Evolutionary conservation across 2,888 invertebrate genomes (phyloP).

Genomic region (Mythimna ferrago): DNA sequence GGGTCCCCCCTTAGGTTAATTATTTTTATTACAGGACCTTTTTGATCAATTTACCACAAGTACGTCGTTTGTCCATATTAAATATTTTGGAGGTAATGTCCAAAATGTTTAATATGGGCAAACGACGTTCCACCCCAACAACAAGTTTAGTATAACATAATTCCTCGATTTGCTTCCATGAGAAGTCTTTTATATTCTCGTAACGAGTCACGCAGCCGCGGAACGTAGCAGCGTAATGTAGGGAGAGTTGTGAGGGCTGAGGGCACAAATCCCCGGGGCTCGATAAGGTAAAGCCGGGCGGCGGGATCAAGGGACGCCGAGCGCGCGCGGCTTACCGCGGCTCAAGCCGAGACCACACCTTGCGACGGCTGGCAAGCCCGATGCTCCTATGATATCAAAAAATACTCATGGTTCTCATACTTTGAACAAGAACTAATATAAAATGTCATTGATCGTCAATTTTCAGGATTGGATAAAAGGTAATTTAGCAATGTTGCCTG

Average conservation of each 20-base stretch:
- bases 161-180: conserved; percentile 75
- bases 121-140: conserved; percentile 1
- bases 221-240: conserved; percentile 60
- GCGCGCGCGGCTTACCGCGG: conserved; percentile 75
- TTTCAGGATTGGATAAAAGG: not conserved
- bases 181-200: conserved; percentile 81
- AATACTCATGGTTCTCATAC: not conserved
- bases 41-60: too few species aligned
- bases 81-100: not conserved
- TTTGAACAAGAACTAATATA: not conserved
- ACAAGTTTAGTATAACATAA: conserved; percentile 72
- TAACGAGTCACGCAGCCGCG: conserved; percentile 68
- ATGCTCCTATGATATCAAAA: conserved; percentile 11
- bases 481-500: not conserved
- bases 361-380: conserved; percentile 42
- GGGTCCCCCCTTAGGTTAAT: not conserved
- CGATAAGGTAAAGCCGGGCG: conserved; percentile 86
- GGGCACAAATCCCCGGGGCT: conserved; percentile 79
- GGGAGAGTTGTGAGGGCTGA: conserved; percentile 61
- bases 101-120: not conserved
- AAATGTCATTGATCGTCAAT: not conserved
- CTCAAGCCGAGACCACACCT: conserved; percentile 84
- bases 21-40: not conserved
- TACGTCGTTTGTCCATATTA: too few species aligned
- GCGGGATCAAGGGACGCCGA: conserved; percentile 81